Evolutionary conservation across 1,140 invertebrate species (phyloP).

Genomic region (Glossosoma conforme): DNA sequence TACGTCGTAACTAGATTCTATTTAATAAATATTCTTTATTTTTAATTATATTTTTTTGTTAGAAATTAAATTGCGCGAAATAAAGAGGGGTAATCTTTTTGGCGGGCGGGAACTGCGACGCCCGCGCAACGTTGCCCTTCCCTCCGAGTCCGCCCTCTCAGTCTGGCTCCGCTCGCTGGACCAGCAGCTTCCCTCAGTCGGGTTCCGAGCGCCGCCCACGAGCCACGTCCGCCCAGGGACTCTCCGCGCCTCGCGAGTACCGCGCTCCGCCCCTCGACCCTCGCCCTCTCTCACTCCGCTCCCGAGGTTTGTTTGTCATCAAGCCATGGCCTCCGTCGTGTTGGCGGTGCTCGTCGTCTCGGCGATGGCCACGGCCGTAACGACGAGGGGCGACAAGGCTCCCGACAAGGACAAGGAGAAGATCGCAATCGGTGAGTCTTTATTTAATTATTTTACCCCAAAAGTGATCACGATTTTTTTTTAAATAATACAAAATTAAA

Average conservation of each 20-base stretch:
- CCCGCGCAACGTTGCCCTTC: conserved; percentile 14
- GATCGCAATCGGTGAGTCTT: conserved; percentile 26
- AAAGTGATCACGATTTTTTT: not conserved
- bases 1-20: no score
- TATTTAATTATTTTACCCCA: not conserved
- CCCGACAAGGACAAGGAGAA: no score
- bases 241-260: not conserved
- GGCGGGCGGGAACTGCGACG: not conserved
- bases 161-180: conserved; percentile 5
- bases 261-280: conserved; percentile 2
- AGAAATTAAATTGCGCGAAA: no score
- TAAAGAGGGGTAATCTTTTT: no score
- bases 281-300: not conserved
- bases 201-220: conserved; percentile 11
- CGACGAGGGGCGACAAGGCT: no score
- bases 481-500: no score
- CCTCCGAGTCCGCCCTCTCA: not conserved
- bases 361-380: conserved; percentile 15
- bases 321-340: conserved; percentile 19
- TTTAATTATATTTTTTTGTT: no score
- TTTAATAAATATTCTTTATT: no score
- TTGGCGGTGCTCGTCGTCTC: conserved; percentile 17
- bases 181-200: conserved; percentile 18
- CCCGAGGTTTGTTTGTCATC: not conserved
- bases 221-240: conserved; percentile 1